Conservation (phyloP, 2,797 vertebrate genomes). For the Falco cherrug region DNA sequence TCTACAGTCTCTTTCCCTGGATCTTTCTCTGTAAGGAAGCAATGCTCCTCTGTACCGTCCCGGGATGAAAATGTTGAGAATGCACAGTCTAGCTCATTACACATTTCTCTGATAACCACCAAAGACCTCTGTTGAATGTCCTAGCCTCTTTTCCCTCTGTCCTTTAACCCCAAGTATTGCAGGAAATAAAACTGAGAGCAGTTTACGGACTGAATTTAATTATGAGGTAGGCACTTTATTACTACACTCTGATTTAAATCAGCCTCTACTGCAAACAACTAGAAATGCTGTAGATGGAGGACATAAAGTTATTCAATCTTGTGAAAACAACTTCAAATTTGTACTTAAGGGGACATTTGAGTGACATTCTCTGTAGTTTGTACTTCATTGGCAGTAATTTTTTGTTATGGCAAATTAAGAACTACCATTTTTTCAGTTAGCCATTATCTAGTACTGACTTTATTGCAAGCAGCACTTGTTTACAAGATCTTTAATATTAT, state of each 20-base stretch:
- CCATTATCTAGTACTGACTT: background rate
- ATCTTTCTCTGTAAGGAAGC: background rate
- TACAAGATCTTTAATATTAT: background rate
- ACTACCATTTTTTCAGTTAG: background rate
- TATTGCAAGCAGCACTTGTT: background rate
- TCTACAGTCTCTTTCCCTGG: background rate
- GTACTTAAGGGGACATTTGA: background rate
- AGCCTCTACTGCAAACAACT: conserved; percentile 28
- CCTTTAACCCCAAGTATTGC: background rate
- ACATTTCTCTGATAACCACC: background rate
- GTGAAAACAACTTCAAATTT: background rate
- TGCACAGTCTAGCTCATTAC: background rate
- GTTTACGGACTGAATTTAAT: background rate
- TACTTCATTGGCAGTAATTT: background rate
- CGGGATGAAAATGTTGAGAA: background rate
- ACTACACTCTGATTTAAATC: background rate
- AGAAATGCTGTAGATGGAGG: background rate
- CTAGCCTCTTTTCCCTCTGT: background rate
- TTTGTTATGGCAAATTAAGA: background rate
- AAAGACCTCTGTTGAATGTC: background rate
- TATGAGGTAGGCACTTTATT: background rate
- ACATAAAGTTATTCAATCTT: conserved; percentile 1
- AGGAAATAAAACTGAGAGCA: conserved; percentile 1
- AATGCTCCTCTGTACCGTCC: background rate
- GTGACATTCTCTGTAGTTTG: background rate